phyloP scores from a whole-genome alignment of 2,888 invertebrate species.

The Caenorhabditis afra region DNA sequence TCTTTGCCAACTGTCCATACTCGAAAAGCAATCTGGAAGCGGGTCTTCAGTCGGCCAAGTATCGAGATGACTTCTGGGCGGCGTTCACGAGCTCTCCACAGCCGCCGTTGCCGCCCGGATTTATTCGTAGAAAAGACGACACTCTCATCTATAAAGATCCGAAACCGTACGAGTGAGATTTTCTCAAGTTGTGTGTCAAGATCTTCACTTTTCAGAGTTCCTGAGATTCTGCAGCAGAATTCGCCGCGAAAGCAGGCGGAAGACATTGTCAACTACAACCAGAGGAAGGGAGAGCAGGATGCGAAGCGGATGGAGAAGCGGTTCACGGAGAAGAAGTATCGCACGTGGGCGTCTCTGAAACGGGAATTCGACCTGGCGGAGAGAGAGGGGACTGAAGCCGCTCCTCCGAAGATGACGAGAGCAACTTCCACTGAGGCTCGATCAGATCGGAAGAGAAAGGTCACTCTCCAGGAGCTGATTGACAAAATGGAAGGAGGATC shows the following conservation, averaged over 20 bases:
- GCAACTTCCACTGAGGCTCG: background rate
- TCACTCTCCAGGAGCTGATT: slow-evolving; percentile 19
- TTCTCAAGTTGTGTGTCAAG: background rate
- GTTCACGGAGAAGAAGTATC: slow-evolving; percentile 30
- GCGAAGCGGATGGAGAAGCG: slow-evolving; percentile 36
- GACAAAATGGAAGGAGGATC: slow-evolving; percentile 25
- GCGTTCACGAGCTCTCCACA: slow-evolving; percentile 45
- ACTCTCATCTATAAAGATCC: slow-evolving; percentile 50
- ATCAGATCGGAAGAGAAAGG: slow-evolving; percentile 1
- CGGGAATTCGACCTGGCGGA: slow-evolving; percentile 54
- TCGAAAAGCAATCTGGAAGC: slow-evolving; percentile 32
- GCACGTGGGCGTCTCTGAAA: slow-evolving; percentile 54
- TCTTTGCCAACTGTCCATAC: slow-evolving; percentile 51
- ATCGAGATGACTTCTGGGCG: slow-evolving; percentile 25
- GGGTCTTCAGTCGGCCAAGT: slow-evolving; percentile 20
- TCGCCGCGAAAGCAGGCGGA: slow-evolving; percentile 45
- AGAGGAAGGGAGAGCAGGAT: slow-evolving; percentile 42
- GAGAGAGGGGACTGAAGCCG: slow-evolving; percentile 10
- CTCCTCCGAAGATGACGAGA: background rate
- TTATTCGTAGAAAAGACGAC: slow-evolving; percentile 38
- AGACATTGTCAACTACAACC: slow-evolving; percentile 22
- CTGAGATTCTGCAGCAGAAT: slow-evolving; percentile 37
- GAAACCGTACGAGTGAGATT: slow-evolving; percentile 32
- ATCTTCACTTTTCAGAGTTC: slow-evolving; percentile 22
- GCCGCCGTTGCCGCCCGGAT: slow-evolving; percentile 48